Conservation (phyloP, 2,113 vertebrate genomes). For the Rhea pennata region DNA sequence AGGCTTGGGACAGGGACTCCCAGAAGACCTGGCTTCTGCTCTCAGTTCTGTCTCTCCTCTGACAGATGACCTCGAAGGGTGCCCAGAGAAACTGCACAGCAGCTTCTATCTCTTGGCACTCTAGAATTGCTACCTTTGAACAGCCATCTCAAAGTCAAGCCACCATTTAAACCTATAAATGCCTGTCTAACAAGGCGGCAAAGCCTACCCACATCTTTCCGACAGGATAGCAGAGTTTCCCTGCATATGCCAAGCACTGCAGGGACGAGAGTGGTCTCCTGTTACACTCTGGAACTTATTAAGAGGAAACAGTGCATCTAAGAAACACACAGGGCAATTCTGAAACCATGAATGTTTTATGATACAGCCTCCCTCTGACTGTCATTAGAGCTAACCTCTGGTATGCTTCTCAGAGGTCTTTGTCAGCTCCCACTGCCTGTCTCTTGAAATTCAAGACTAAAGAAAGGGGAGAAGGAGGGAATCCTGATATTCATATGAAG, state of each 20-base stretch:
- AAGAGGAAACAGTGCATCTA: slow-evolving; percentile 7
- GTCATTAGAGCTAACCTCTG: slow-evolving; percentile 8
- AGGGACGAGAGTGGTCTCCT: neutral
- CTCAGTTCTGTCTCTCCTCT: neutral
- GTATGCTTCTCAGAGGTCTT: neutral
- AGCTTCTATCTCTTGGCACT: slow-evolving; percentile 23
- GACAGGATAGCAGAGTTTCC: neutral
- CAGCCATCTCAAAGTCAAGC: slow-evolving; percentile 44
- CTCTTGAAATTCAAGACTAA: slow-evolving; percentile 1
- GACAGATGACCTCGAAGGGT: neutral
- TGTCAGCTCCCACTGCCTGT: neutral
- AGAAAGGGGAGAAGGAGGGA: neutral
- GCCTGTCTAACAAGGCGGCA: slow-evolving; percentile 17
- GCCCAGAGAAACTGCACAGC: neutral
- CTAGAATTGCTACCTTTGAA: slow-evolving; percentile 5
- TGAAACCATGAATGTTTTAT: slow-evolving; percentile 39
- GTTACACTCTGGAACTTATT: neutral
- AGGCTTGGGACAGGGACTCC: neutral
- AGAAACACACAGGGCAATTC: neutral
- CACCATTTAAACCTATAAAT: slow-evolving; percentile 43
- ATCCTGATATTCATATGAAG: neutral
- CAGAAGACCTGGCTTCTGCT: neutral
- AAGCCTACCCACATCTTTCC: slow-evolving; percentile 25
- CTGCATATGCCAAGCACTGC: neutral
- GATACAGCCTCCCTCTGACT: neutral